Percentiles rank a stretch among this genome's conserved stretches.
Conservation (phyloP, 1,140 invertebrate genomes). For the Antheraea mylitta region DNA sequence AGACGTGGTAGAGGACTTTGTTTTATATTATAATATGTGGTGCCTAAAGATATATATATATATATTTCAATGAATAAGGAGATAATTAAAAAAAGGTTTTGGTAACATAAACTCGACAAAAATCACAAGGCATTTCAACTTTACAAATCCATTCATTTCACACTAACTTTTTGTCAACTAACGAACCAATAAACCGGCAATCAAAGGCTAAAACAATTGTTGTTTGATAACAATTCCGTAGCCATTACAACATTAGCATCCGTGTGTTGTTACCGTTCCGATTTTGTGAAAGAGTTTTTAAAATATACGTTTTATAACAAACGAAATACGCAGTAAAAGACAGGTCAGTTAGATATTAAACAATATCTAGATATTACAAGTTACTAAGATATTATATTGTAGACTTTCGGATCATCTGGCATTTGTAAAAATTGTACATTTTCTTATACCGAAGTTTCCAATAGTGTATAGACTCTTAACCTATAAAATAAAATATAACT, state of each 20-base stretch:
- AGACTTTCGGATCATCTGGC: background rate
- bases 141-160: constrained; percentile 1
- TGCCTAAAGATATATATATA: too few species aligned
- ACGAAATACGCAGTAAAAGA: constrained; percentile 1
- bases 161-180: constrained; percentile 1
- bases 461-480: background rate
- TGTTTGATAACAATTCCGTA: constrained; percentile 46
- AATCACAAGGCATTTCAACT: background rate
- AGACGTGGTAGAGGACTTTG: too few species aligned
- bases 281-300: background rate
- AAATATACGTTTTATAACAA: background rate
- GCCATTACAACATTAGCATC: constrained; percentile 2
- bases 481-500: background rate
- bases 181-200: constrained; percentile 12
- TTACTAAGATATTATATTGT: background rate
- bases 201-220: constrained; percentile 19
- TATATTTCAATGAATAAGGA: too few species aligned
- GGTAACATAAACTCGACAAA: background rate
- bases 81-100: too few species aligned
- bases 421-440: too few species aligned
- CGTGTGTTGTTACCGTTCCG: background rate
- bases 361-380: background rate
- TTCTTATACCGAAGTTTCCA: background rate
- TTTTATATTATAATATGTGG: too few species aligned
- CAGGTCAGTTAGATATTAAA: background rate